Evolutionary conservation across 2,797 vertebrate genomes (phyloP).

Genomic region (Bradypodion pumilum): DNA sequence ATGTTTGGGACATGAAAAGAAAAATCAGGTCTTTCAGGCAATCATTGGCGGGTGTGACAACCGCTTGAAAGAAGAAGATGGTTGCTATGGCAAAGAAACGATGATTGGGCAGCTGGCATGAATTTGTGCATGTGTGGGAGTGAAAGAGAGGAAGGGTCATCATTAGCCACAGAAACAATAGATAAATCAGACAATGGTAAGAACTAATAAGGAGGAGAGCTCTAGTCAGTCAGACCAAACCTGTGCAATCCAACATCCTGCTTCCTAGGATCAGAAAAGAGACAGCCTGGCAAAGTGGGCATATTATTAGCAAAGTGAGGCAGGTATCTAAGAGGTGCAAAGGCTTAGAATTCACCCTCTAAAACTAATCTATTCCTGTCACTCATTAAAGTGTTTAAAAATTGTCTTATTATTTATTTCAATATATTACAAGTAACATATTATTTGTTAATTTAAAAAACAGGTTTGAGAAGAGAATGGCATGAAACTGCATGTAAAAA

Average conservation of each 20-base stretch:
- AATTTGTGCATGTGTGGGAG: not conserved
- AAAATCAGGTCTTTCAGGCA: not conserved
- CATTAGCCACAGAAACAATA: not conserved
- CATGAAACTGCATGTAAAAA: too few species aligned
- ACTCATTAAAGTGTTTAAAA: too few species aligned
- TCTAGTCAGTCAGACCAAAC: not conserved
- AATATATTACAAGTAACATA: too few species aligned
- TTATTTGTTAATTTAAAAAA: too few species aligned
- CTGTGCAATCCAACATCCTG: not conserved
- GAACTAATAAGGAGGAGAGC: not conserved
- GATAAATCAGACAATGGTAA: not conserved
- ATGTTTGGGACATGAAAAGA: constrained; percentile 15
- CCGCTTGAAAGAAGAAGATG: not conserved
- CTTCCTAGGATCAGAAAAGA: not conserved
- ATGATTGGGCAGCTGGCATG: not conserved
- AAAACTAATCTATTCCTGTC: too few species aligned
- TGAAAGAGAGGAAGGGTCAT: not conserved
- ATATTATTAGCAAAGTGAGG: too few species aligned
- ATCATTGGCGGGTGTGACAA: not conserved
- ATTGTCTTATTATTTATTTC: too few species aligned
- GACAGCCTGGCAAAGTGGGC: not conserved
- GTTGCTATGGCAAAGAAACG: constrained; percentile 21
- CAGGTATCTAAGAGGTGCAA: too few species aligned
- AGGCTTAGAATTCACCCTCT: too few species aligned
- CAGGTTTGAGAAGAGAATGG: too few species aligned